These are phyloP conservation scores for Parazoanthus darwini DNA, from an alignment of 92 coral and sea anemone genomes.

Conservation along the genomic window DNA sequence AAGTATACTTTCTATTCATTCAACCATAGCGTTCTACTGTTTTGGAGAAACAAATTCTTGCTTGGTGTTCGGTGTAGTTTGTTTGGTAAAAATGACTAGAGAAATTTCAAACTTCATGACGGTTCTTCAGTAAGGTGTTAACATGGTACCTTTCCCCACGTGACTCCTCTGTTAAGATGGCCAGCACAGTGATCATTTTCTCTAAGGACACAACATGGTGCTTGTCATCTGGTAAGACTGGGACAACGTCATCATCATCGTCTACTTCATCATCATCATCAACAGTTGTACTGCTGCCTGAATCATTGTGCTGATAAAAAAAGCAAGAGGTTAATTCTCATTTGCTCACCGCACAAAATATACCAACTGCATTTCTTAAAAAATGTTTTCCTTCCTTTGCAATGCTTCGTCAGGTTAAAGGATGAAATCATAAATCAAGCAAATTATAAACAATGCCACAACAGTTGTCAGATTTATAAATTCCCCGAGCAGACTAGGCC, in stretches of 20 bases:
- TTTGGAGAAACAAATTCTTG: no score
- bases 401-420: background rate
- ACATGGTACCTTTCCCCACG: constrained; percentile 77
- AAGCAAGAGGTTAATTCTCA: background rate
- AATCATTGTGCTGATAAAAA: constrained; percentile 53
- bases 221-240: constrained; percentile 96
- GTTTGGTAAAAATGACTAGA: no score
- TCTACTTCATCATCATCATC: constrained; percentile 96
- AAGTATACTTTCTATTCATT: background rate
- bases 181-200: constrained; percentile 95
- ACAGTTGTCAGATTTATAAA: no score
- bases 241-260: constrained; percentile 98
- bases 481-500: no score
- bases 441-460: no score
- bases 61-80: no score
- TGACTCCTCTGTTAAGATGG: constrained; percentile 89
- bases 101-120: no score
- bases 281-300: constrained; percentile 48
- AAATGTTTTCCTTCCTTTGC: background rate
- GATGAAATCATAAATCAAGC: no score
- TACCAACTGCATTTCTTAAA: background rate
- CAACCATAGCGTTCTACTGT: background rate
- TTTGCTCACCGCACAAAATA: background rate
- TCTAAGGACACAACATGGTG: constrained; percentile 89
- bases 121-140: no score